Base-by-base conservation (phyloP, 2,113 vertebrate genomes). In the Alouatta palliata region DNA sequence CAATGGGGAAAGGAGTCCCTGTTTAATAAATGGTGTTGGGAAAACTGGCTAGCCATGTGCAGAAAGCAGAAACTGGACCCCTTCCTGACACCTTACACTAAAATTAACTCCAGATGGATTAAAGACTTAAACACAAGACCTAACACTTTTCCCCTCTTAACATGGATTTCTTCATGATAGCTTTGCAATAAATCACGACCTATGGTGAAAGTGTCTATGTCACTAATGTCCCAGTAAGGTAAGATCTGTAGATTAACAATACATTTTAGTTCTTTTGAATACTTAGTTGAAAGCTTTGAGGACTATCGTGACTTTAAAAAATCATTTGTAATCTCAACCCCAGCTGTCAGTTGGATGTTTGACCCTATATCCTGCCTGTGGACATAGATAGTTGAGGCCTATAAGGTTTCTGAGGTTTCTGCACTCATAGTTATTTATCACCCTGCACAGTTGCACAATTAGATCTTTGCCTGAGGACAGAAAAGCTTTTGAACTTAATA, bases 281-380 rank as follows among this genome's bases (percentile, higher is more conserved):
- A 88, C 25, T 43, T 86, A 21, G 35, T 45, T 83, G 87, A 95
- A 64, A 93, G 66, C n/a, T 94, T 56, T 93, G 82, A 97, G 47
- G 27, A 70, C 77, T 56, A 66, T 73, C 56, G 40, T 32, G 88
- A 93, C 27, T 87, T 75, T 82, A 21, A 80, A 54, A 95, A 83
- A 25, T 87, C 37, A 94, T 84, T 84, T 96, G 64, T 84, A 86
- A 83, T 94, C 27, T 30, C 14, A 84, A 8, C 35, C 8, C 6
- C 37, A 93, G 37, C 20, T 6, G 30, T 47, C 14, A 40, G 25
- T 93, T 94, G 61, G 77, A 45, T 91, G 73, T 58, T 94, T 95
- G 91, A 91, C 30, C 10, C 25, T n/a, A 14, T 86, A 97, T 87
- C 20, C 3, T 84, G 68, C 82, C 93, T 94, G 49, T 17, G 96